Evolutionary conservation across 2,113 vertebrate species (phyloP).

Genomic region (Buteo buteo): DNA sequence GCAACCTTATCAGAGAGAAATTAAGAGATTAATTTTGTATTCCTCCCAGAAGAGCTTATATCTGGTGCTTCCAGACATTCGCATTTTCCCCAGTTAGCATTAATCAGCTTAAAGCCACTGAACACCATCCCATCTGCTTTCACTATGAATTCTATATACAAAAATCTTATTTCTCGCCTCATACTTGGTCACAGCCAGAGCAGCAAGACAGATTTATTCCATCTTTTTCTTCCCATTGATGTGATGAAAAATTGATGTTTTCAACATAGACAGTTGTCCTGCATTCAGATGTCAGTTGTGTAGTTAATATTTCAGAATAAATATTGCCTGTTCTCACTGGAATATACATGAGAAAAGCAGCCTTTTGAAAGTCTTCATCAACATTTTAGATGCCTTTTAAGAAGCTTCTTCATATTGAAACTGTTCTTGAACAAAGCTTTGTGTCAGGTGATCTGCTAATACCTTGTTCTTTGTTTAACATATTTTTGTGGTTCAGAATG

Average conservation of each 20-base stretch:
- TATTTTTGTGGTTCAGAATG: constrained; percentile 71
- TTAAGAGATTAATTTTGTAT: not conserved
- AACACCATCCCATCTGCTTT: not conserved
- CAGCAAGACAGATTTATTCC: not conserved
- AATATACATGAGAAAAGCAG: not conserved
- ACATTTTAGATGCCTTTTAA: not conserved
- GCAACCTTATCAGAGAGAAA: not conserved
- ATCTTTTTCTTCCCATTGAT: not conserved
- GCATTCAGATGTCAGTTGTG: not conserved
- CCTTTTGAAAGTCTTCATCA: not conserved
- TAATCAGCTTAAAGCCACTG: constrained; percentile 13
- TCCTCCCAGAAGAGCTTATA: not conserved
- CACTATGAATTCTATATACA: not conserved
- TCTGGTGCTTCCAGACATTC: not conserved
- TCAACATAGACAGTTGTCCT: not conserved
- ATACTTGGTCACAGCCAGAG: not conserved
- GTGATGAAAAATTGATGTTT: not conserved
- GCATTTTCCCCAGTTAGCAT: not conserved
- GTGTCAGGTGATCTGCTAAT: not conserved
- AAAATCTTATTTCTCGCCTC: not conserved
- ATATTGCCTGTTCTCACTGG: not conserved
- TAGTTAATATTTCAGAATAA: not conserved
- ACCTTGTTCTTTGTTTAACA: accelerated
- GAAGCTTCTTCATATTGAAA: accelerated
- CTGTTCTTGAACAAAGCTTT: not conserved